Conservation (phyloP, 2,797 vertebrate species). For the Melopsittacus undulatus region DNA sequence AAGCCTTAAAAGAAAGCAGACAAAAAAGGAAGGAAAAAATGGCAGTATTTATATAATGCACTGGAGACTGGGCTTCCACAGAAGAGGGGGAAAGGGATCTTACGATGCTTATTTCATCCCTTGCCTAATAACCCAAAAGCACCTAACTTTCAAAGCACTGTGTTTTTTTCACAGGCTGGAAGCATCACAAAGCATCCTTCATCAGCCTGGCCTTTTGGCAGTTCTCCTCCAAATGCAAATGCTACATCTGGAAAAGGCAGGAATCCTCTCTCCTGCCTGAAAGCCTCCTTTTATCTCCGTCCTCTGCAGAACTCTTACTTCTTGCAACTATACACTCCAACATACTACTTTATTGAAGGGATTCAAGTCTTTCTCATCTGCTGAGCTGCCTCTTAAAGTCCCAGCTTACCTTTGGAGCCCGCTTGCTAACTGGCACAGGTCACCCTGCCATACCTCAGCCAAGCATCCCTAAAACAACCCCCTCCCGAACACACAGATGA, state of each 20-base stretch:
- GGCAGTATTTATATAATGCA: not conserved
- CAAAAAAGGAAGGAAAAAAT: not conserved
- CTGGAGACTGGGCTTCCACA: not conserved
- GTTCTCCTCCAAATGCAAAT: slow-evolving; percentile 67
- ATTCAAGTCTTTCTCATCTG: slow-evolving; percentile 32
- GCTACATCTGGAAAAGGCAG: slow-evolving; percentile 72
- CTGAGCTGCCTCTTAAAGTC: slow-evolving; percentile 7
- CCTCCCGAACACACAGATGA: not conserved
- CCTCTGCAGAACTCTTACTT: slow-evolving; percentile 46
- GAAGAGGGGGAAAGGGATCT: not conserved
- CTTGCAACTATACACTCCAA: slow-evolving; percentile 12
- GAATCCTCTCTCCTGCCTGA: slow-evolving; percentile 59
- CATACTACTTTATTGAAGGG: slow-evolving; percentile 22
- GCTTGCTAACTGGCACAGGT: not conserved
- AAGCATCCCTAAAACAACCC: not conserved
- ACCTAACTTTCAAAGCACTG: slow-evolving; percentile 47
- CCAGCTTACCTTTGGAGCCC: not conserved
- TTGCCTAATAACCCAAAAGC: slow-evolving; percentile 36
- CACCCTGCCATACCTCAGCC: not conserved
- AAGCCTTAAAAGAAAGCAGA: not conserved
- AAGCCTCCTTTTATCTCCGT: slow-evolving; percentile 70
- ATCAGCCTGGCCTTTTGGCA: slow-evolving; percentile 62
- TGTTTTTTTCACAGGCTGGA: slow-evolving; percentile 53
- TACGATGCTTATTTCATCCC: not conserved
- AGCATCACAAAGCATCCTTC: slow-evolving; percentile 72